These are phyloP conservation scores for Parnassius smintheus DNA, from an alignment of 2,888 invertebrate genomes.

Conservation along the genomic window DNA sequence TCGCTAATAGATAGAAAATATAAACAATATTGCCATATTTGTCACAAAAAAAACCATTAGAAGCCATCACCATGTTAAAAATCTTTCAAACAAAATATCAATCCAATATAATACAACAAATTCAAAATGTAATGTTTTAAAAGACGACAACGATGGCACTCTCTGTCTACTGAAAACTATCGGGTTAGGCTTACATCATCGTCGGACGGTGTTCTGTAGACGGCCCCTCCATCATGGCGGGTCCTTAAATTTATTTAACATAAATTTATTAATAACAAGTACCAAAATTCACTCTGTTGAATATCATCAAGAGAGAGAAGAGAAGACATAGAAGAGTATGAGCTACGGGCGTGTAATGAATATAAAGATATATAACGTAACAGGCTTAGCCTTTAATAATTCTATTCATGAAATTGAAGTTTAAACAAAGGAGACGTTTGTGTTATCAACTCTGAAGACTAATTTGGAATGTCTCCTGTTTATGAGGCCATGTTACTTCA, in stretches of 20 bases:
- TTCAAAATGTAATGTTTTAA: constrained; percentile 1
- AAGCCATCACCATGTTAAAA: constrained; percentile 51
- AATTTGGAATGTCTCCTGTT: too few relatives aligned
- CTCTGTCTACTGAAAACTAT: constrained; percentile 14
- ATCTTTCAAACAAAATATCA: constrained; percentile 32
- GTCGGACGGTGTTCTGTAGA: constrained; percentile 8
- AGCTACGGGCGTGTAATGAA: too few relatives aligned
- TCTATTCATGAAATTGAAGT: too few relatives aligned
- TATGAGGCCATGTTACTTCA: too few relatives aligned
- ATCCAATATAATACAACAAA: constrained; percentile 17
- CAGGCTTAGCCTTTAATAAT: too few relatives aligned
- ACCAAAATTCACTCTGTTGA: constrained; percentile 7
- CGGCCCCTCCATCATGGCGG: constrained; percentile 15
- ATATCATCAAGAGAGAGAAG: constrained; percentile 4
- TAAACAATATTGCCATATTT: constrained; percentile 46
- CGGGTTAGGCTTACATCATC: constrained; percentile 23
- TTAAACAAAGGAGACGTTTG: too few relatives aligned
- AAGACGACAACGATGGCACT: constrained; percentile 15
- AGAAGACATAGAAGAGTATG: too few relatives aligned
- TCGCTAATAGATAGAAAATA: neutral
- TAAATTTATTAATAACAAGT: constrained; percentile 1
- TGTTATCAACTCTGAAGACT: too few relatives aligned
- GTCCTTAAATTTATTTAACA: constrained; percentile 19
- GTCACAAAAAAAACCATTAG: constrained; percentile 31
- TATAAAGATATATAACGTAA: too few relatives aligned